Evolutionary conservation across 2,797 vertebrate species (phyloP).

Genomic region (Sebastes hopkinsi): DNA sequence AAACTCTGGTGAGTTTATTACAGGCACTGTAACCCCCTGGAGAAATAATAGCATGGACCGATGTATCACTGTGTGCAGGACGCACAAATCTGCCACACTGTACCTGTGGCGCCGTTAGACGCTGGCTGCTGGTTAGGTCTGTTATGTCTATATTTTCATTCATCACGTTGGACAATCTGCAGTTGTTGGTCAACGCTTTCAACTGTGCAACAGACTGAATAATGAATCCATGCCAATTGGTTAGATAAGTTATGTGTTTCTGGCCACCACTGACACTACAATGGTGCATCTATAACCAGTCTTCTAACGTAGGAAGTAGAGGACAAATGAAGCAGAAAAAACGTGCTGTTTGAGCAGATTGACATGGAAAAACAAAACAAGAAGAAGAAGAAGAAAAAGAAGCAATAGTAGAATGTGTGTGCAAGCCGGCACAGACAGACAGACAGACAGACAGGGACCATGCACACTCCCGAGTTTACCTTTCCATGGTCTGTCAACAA

Average conservation of each 20-base stretch:
- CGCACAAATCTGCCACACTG: not conserved
- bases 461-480: constrained; percentile 19
- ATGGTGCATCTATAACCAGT: not conserved
- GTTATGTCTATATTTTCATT: constrained; percentile 16
- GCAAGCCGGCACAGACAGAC: not conserved
- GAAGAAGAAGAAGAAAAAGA: not conserved
- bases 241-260: not conserved
- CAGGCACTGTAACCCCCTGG: not conserved
- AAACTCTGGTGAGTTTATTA: constrained; percentile 21
- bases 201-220: not conserved
- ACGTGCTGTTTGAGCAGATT: not conserved
- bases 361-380: not conserved
- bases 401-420: not conserved
- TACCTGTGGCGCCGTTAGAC: not conserved
- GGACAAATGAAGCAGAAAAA: not conserved
- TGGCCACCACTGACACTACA: not conserved
- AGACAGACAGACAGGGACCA: too few species aligned
- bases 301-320: not conserved
- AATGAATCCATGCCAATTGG: not conserved
- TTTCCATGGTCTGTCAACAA: constrained; percentile 55
- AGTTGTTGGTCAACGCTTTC: not conserved
- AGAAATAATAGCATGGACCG: constrained; percentile 22
- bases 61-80: not conserved
- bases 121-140: not conserved
- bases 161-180: not conserved